These are phyloP conservation scores for Linhomoeus sp. DNA, from an alignment of 2,888 invertebrate species.

Conservation along the genomic window DNA sequence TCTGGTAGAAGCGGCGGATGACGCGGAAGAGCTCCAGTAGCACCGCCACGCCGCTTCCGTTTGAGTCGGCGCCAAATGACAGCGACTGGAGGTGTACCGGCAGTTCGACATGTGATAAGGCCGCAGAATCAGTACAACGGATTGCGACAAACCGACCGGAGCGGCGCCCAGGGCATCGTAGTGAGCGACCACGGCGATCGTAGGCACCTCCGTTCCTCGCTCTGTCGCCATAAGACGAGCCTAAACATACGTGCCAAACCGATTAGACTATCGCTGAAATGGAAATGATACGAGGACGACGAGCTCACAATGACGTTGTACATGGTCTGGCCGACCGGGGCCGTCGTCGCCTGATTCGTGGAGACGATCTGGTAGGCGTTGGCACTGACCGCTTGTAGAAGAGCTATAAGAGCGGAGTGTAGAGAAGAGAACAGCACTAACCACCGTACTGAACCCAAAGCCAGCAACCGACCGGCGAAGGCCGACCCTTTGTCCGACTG, in stretches of 20 bases:
- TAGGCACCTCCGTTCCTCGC: constrained; percentile 46
- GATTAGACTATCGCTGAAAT: neutral
- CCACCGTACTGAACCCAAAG: neutral
- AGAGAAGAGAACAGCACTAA: too few species aligned
- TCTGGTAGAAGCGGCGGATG: constrained; percentile 52
- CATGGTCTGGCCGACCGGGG: constrained; percentile 4
- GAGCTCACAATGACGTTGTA: constrained; percentile 3
- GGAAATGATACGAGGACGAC: neutral
- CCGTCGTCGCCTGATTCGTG: constrained; percentile 1
- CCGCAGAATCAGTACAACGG: neutral
- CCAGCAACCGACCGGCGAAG: neutral
- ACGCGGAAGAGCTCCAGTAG: constrained; percentile 65
- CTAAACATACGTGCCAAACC: constrained; percentile 7
- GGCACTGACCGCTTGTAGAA: constrained; percentile 15
- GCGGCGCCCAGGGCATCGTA: constrained; percentile 74
- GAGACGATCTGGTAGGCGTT: constrained; percentile 19
- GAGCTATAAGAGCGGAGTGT: constrained; percentile 7
- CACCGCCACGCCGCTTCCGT: constrained; percentile 70
- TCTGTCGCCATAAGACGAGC: constrained; percentile 16
- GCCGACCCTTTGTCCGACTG: neutral
- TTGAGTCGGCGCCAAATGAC: constrained; percentile 70
- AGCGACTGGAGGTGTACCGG: constrained; percentile 45
- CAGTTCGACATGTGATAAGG: neutral
- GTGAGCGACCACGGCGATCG: constrained; percentile 73
- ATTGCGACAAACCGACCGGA: constrained; percentile 47